Conservation (phyloP, 2,113 vertebrate genomes). For the Cephalopterus ornatus region DNA sequence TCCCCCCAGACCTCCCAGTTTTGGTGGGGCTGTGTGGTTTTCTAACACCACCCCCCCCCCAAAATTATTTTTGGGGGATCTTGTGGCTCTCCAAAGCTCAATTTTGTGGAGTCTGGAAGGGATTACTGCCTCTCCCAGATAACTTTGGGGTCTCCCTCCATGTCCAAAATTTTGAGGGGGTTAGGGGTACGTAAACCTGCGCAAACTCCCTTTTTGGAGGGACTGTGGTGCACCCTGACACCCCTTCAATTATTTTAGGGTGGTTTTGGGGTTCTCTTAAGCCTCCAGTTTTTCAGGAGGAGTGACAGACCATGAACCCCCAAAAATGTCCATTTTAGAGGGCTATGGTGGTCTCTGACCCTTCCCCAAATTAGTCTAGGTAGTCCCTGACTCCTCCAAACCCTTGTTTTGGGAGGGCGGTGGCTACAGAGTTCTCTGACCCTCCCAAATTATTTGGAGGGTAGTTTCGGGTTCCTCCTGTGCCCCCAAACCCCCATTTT, state of each 20-base stretch:
- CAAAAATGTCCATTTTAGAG: neutral
- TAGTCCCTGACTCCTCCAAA: neutral
- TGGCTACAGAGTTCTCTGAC: neutral
- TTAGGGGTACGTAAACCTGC: neutral
- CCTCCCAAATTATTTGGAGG: neutral
- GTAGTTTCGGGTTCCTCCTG: neutral
- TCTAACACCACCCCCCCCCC: neutral
- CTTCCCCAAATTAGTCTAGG: neutral
- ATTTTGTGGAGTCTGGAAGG: neutral
- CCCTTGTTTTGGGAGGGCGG: too few relatives aligned
- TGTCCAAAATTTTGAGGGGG: neutral
- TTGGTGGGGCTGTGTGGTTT: neutral
- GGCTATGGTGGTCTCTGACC: neutral
- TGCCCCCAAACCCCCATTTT: neutral
- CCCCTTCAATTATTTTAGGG: neutral
- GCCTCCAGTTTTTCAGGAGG: neutral
- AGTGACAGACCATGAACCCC: neutral
- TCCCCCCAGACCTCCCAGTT: neutral
- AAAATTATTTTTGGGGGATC: neutral
- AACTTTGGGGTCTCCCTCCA: neutral
- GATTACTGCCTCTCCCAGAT: neutral
- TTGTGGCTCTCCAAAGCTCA: neutral
- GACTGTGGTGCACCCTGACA: too few relatives aligned
- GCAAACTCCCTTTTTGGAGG: neutral
- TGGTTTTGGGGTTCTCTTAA: neutral